Evolutionary conservation across 1,140 invertebrate species (phyloP), one percentile per base, ranked within the genome.

Genomic region (Drosophila nebulosa): DNA sequence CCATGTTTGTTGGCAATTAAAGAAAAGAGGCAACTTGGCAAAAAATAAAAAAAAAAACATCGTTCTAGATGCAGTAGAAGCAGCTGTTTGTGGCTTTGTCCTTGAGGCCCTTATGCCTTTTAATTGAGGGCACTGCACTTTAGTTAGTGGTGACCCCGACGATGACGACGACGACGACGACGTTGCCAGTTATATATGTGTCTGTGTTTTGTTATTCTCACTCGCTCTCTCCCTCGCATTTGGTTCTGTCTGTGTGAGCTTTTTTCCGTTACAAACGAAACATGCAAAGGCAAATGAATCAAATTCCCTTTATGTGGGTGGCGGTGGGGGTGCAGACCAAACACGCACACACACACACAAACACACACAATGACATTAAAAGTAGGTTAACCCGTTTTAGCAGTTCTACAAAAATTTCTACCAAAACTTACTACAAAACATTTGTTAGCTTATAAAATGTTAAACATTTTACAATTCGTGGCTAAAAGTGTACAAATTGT

Each of bases 91-190:
- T 22, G 63, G 59, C 2, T 55, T 30, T 86, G 80, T 79, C 84
- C 83, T 86, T 86, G 83, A 68, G 42, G 18, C 64, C 79, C 39
- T 46, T 46, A 46, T 46, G 81, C 74, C 64, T 81, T 80, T 68
- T 81, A 86, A 85, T 85, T 81, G 78, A 85, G 81, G 81, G 78
- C 81, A 85, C 60, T 85, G 81, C 81, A 85, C 81, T 85, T 46
- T 83, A 64, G 62, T 63, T 57, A 32, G 76, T 65, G 68, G 64
- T 85, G 78, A 86, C 80, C 80, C 72, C 72, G 9, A 63, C 57
- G 30, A 24, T n/a, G n/a, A n/a, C n/a, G n/a, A n/a, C n/a, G n/a
- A n/a, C n/a, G n/a, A n/a, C 9, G 16, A 16, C 52, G 32, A 27
- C 7, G 32, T 35, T 5, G 9, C 46, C 14, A 39, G 56, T 42